phyloP scores from a whole-genome alignment of 35 echinoderm and acorn worm species.

The Antedon bifida region DNA sequence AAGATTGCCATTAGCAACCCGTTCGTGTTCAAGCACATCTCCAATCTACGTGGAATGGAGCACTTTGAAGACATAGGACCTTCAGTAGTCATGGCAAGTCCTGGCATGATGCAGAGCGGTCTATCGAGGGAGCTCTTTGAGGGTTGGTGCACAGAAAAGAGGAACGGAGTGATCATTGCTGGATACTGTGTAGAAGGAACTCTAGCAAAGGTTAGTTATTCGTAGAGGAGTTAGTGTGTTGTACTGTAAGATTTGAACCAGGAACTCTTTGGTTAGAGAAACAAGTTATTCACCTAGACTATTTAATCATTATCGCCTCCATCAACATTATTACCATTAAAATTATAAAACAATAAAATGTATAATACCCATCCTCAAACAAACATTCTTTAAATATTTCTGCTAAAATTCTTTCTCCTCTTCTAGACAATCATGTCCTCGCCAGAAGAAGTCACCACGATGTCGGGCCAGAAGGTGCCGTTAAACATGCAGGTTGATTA shows the following conservation, averaged over 20 bases:
- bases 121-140: slow-evolving; percentile 94
- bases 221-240: neutral
- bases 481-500: slow-evolving; percentile 95
- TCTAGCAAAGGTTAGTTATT: slow-evolving; percentile 76
- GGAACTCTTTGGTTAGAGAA: too few relatives aligned
- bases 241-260: too few relatives aligned
- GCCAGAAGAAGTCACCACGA: slow-evolving; percentile 69
- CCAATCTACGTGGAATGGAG: slow-evolving; percentile 81
- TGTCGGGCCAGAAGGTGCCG: slow-evolving; percentile 81
- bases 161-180: slow-evolving; percentile 82
- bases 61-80: slow-evolving; percentile 97
- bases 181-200: slow-evolving; percentile 94
- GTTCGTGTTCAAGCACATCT: slow-evolving; percentile 98
- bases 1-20: slow-evolving; percentile 95
- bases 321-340: too few relatives aligned
- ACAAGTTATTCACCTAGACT: too few relatives aligned
- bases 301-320: too few relatives aligned
- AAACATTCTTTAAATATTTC: too few relatives aligned
- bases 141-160: slow-evolving; percentile 75
- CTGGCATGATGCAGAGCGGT: slow-evolving; percentile 97
- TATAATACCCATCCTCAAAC: too few relatives aligned
- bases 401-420: too few relatives aligned
- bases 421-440: slow-evolving; percentile 81
- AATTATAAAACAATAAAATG: too few relatives aligned
- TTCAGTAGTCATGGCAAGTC: slow-evolving; percentile 91